Evolutionary conservation across 2,113 vertebrate genomes (phyloP).

Genomic region (Lycocorax pyrrhopterus): DNA sequence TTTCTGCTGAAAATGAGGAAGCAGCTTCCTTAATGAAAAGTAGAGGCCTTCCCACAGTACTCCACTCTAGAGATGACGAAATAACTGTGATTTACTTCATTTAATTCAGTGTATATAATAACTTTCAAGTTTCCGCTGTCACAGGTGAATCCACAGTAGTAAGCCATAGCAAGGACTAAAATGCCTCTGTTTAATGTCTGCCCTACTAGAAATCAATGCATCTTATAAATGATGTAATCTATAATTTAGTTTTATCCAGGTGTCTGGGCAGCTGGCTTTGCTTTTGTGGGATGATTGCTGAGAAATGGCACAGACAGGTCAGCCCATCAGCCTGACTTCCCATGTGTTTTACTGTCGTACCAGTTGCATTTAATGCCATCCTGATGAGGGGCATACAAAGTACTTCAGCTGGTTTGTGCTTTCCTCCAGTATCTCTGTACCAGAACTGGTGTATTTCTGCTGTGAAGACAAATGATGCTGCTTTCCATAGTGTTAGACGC

Average conservation of each 20-base stretch:
- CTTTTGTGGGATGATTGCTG: neutral
- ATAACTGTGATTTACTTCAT: constrained; percentile 19
- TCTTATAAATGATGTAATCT: neutral
- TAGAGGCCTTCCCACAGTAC: neutral
- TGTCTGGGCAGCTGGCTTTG: neutral
- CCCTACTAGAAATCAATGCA: neutral
- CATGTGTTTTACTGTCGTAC: neutral
- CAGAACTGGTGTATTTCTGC: neutral
- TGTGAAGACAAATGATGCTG: constrained; percentile 55
- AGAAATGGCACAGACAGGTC: neutral
- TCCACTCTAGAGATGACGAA: neutral
- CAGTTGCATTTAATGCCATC: neutral
- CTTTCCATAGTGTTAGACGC: constrained; percentile 68
- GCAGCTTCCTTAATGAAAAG: neutral
- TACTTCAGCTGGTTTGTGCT: constrained; percentile 22
- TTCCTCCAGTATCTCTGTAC: neutral
- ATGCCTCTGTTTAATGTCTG: neutral
- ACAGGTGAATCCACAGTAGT: neutral
- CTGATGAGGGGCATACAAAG: neutral
- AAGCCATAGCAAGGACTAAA: constrained; percentile 39
- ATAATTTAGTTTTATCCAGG: neutral
- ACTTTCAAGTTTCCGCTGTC: neutral
- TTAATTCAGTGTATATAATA: neutral
- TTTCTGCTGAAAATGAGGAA: neutral
- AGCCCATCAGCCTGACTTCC: neutral